A percentile compares a stretch with the other conserved stretches of the same genome.
Evolutionary conservation across 2,888 invertebrate species (phyloP).

Genomic region (Bimastos eiseni): DNA sequence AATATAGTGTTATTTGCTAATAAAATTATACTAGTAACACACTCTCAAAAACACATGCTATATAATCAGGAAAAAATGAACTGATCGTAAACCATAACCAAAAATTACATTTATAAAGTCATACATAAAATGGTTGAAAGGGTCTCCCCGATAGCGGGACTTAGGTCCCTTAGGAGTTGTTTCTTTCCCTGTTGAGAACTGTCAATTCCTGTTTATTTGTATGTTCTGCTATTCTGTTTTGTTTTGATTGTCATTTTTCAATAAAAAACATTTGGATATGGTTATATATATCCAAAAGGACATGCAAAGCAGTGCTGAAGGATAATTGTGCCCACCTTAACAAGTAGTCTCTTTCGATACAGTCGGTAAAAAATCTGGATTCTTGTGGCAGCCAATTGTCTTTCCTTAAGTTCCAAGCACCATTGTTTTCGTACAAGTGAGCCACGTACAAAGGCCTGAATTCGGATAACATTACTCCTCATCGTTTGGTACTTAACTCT

Average conservation of each 20-base stretch:
- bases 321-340: constrained; percentile 8
- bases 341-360: not conserved
- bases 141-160: too few species aligned
- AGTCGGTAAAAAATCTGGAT: not conserved
- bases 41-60: not conserved
- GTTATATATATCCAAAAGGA: too few species aligned
- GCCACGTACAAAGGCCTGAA: constrained; percentile 35
- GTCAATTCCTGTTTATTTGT: too few species aligned
- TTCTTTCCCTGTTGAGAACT: too few species aligned
- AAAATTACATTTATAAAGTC: not conserved
- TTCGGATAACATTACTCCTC: constrained; percentile 18
- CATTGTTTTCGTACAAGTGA: constrained; percentile 16
- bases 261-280: too few species aligned
- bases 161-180: too few species aligned
- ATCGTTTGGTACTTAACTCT: constrained; percentile 30
- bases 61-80: not conserved
- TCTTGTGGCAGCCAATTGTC: not conserved
- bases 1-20: not conserved
- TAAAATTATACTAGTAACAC: not conserved
- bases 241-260: too few species aligned
- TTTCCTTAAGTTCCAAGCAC: not conserved
- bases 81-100: not conserved
- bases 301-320: not conserved
- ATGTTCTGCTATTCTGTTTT: too few species aligned
- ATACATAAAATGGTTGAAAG: too few species aligned